These are phyloP conservation scores for Bujurquina vittata DNA, from an alignment of 2,113 vertebrate genomes.

Conservation along the genomic window DNA sequence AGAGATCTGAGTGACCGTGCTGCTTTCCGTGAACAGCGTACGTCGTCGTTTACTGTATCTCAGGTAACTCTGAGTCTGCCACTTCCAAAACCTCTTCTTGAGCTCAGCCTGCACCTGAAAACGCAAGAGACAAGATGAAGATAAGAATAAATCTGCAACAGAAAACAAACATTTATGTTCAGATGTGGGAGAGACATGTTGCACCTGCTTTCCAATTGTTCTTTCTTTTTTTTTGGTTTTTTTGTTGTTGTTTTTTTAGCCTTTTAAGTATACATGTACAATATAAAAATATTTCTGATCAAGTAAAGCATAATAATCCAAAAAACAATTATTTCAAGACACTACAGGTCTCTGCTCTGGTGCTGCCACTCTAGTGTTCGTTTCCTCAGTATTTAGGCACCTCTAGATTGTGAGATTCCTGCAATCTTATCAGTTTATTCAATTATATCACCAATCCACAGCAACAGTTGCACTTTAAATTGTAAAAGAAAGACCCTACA, in stretches of 20 bases:
- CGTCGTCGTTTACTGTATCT: constrained; percentile 73
- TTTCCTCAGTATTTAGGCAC: neutral
- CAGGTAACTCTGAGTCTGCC: constrained; percentile 80
- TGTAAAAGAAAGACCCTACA: neutral
- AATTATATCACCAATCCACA: neutral
- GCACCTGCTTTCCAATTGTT: neutral
- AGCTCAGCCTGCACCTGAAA: constrained; percentile 81
- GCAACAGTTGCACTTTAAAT: neutral
- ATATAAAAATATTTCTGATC: neutral
- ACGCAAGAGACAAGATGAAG: neutral
- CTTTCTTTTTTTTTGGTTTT: too few species aligned
- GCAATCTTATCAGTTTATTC: neutral
- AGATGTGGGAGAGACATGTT: neutral
- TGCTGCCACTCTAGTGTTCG: neutral
- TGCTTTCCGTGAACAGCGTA: constrained; percentile 81
- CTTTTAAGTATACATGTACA: neutral
- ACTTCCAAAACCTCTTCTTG: constrained; percentile 82
- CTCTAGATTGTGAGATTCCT: neutral
- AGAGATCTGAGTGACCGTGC: constrained; percentile 82
- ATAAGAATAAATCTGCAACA: neutral
- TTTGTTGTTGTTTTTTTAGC: too few species aligned
- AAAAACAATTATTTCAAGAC: neutral
- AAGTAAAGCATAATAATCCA: neutral
- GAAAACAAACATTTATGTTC: neutral
- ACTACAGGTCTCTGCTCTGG: neutral